Conservation (phyloP, 2,113 vertebrate genomes). For the Pseudorasbora parva region DNA sequence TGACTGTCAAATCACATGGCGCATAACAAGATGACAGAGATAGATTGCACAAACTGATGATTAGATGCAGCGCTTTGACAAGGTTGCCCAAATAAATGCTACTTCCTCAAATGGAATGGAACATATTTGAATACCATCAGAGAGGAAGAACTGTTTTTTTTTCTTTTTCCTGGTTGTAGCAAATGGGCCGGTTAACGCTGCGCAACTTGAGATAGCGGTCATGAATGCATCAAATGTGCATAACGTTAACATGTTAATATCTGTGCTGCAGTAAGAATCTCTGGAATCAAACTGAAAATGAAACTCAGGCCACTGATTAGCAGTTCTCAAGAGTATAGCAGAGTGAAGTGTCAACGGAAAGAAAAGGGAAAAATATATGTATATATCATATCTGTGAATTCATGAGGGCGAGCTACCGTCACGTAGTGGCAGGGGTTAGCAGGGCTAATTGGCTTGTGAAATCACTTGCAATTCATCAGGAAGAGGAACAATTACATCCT, state of each 20-base stretch:
- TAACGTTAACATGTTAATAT: constrained; percentile 1
- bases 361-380: not conserved
- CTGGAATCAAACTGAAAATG: not conserved
- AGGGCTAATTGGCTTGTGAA: not conserved
- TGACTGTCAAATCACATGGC: constrained; percentile 64
- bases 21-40: constrained; percentile 56
- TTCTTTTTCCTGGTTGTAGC: not conserved
- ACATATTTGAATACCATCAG: constrained; percentile 61
- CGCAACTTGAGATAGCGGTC: not conserved
- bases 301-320: not conserved
- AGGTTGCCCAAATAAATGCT: constrained; percentile 54
- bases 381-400: not conserved
- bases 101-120: constrained; percentile 60
- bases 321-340: not conserved
- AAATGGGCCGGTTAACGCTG: constrained; percentile 29
- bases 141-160: not conserved
- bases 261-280: not conserved
- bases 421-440: not conserved
- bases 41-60: constrained; percentile 60
- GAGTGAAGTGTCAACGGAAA: not conserved
- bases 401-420: not conserved
- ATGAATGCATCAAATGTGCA: not conserved
- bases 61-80: constrained; percentile 64
- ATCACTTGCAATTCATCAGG: not conserved
- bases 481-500: not conserved